Evolutionary conservation across 2,113 vertebrate genomes (phyloP), one percentile per base, ranked within the genome.

Genomic region (Hippocampus guttulatus): DNA sequence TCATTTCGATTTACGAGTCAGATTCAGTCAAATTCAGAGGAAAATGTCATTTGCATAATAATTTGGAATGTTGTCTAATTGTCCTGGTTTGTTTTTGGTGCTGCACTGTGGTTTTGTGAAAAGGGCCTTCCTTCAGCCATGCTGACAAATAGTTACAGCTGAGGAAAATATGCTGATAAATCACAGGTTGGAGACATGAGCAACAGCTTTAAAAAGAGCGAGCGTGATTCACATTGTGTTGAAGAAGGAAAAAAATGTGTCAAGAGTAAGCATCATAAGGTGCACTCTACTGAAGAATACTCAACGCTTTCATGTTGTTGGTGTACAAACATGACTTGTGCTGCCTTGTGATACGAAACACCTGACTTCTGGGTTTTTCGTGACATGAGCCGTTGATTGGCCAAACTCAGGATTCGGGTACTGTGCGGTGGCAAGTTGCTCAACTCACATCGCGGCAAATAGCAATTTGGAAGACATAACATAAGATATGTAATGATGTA

Each of bases 191-290:
- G 3, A 14, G 8, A 63, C 6, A 23, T 40, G 52, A 55, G 70
- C 14, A 30, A 45, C 2, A 55, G 30, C 8, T 47, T 16, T 33
- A 49, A 38, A 12, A 14, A 68, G 21, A 68, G 40, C 9, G 23
- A 55, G 23, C 5, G 8, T 64, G 40, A 66, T 45, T 52, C 1
- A 1, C 3, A 27, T 69, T 77, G 51, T 69, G 30, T 54, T 73
- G 43, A 70, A 33, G 21, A 40, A 30, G 55, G 70, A 43, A 23
- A n/a, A 5, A 55, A 54, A 54, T 70, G 67, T 73, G 70, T 25
- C 33, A 52, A 70, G 16, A 43, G 55, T 12, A 33, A 6, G 38
- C 5, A 38, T 60, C 10, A 1, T 9, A 61, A 76, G 41, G 25
- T 55, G 21, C 18, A 41, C 30, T 54, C 57, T 2, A 18, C 14